Evolutionary conservation across 2,113 vertebrate genomes (phyloP).

Genomic region (Lynx canadensis): DNA sequence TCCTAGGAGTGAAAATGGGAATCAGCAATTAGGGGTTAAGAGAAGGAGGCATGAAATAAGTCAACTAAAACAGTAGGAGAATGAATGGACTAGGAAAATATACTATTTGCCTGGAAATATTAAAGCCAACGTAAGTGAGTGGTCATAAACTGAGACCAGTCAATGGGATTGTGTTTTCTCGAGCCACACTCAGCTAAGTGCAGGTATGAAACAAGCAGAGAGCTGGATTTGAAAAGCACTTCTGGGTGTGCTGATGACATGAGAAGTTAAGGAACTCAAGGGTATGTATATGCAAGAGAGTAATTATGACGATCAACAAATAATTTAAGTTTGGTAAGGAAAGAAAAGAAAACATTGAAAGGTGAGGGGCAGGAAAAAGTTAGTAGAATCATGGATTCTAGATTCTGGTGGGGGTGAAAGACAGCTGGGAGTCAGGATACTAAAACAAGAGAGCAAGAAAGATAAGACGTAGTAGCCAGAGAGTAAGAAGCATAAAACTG

Average conservation of each 20-base stretch:
- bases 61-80: not conserved
- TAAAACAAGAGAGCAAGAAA: not conserved
- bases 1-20: not conserved
- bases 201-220: not conserved
- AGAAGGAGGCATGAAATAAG: not conserved
- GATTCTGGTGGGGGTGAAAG: not conserved
- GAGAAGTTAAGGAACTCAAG: not conserved
- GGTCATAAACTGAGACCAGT: not conserved
- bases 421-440: not conserved
- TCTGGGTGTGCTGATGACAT: not conserved
- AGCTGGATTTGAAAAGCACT: not conserved
- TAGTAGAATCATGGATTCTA: not conserved
- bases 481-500: not conserved
- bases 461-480: not conserved
- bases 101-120: not conserved
- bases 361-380: not conserved
- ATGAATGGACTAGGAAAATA: not conserved
- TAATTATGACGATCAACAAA: not conserved
- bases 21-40: not conserved
- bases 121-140: not conserved
- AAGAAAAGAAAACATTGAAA: not conserved
- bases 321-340: not conserved
- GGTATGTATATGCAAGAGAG: not conserved
- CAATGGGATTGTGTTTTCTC: not conserved
- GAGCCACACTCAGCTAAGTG: not conserved